phyloP scores from a whole-genome alignment of 2,113 vertebrate species.

The Stictonetta naevosa region DNA sequence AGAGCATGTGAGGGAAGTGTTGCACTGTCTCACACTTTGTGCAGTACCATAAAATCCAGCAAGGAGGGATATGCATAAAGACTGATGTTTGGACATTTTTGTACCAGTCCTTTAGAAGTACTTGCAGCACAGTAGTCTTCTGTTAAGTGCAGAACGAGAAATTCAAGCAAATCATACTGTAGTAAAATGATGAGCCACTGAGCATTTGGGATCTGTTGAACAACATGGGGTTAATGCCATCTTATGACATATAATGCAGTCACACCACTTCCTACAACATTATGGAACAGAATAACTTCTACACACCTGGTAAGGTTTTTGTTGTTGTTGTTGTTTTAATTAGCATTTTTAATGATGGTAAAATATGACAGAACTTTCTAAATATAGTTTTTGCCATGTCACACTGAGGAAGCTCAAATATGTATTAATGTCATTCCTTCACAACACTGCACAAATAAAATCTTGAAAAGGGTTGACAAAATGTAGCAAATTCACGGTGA shows the following conservation, averaged over 20 bases:
- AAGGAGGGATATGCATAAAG: not conserved
- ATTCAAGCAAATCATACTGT: not conserved
- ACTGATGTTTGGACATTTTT: not conserved
- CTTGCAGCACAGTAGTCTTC: not conserved
- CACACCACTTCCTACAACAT: not conserved
- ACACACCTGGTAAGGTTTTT: not conserved
- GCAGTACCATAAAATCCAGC: not conserved
- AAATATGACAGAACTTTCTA: not conserved
- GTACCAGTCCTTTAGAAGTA: not conserved
- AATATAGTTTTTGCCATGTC: not conserved
- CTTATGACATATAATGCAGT: not conserved
- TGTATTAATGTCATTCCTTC: not conserved
- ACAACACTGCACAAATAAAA: not conserved
- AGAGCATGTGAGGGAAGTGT: rapidly evolving
- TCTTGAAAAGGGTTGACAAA: not conserved
- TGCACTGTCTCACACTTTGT: not conserved
- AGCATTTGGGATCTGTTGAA: not conserved
- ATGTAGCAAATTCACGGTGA: not conserved
- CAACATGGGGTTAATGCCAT: not conserved
- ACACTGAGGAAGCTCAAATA: not conserved
- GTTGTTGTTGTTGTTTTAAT: not conserved
- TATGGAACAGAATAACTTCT: not conserved
- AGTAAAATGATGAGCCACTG: not conserved
- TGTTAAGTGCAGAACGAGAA: not conserved
- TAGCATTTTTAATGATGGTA: not conserved